phyloP scores from a whole-genome alignment of 2,888 invertebrate species.

The Drepana falcataria region DNA sequence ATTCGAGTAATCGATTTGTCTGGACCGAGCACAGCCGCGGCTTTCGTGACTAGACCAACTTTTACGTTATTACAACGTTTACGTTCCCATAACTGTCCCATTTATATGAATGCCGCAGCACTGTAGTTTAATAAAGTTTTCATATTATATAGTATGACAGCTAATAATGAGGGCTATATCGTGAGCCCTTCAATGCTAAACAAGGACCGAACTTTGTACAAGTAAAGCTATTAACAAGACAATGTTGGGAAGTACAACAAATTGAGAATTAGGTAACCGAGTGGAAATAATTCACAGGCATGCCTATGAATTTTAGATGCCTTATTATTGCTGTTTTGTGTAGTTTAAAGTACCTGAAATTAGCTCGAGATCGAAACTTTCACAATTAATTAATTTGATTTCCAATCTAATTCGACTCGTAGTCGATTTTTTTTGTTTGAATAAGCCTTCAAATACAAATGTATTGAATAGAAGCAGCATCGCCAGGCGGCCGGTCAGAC shows the following conservation, averaged over 20 bases:
- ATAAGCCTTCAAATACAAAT: background rate
- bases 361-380: background rate
- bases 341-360: background rate
- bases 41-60: slow-evolving; percentile 58
- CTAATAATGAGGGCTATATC: slow-evolving; percentile 43
- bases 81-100: slow-evolving; percentile 51
- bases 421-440: too few relatives aligned
- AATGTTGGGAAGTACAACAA: slow-evolving; percentile 27
- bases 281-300: slow-evolving; percentile 22
- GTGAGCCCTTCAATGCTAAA: slow-evolving; percentile 41
- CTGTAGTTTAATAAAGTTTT: slow-evolving; percentile 45
- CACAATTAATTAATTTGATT: background rate
- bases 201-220: slow-evolving; percentile 32
- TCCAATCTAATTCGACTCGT: too few relatives aligned
- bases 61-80: slow-evolving; percentile 55
- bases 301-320: slow-evolving; percentile 18
- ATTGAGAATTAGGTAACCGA: slow-evolving; percentile 24
- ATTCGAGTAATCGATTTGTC: slow-evolving; percentile 67
- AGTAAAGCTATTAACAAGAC: slow-evolving; percentile 36
- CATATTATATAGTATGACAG: slow-evolving; percentile 37
- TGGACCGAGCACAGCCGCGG: slow-evolving; percentile 43
- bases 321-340: slow-evolving; percentile 1
- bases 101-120: slow-evolving; percentile 38
- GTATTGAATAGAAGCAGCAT: slow-evolving; percentile 51
- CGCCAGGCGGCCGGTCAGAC: slow-evolving; percentile 66